Base-by-base conservation (phyloP, 2,888 invertebrate species). In the Apotomis turbidana region DNA sequence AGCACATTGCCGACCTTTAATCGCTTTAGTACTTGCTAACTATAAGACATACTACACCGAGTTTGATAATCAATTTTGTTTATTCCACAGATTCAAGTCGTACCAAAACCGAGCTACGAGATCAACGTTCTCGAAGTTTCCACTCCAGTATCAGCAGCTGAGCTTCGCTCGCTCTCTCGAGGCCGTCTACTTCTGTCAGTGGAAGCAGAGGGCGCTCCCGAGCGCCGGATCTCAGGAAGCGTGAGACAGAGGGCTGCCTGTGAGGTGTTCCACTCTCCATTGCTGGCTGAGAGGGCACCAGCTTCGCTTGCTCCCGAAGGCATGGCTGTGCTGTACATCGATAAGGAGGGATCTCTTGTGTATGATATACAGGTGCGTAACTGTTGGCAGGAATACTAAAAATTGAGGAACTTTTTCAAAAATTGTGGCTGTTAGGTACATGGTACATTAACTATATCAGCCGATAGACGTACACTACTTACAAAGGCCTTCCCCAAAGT, bases 111-210 rank as follows among this genome's bases (percentile, higher is more conserved):
- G 1, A 95, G 96, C 4, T 94, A 95, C 64, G 97, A 97, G 80
- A 85, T 97, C 60, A 97, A 97, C 84, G 93, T 96, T 9, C 93
- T 97, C 36, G 97, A 97, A 90, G 94, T 97, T 0, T 95, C 96
- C 0, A 96, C 97, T 0, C 96, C 97, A 0, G 95, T 98, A 3
- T 95, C 96, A 0, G 95, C 96, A 3, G 95, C 96, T 3, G 97
- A 97, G 83, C 89, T 98, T 44, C 94, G 97, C 4, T 94, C 96
- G 0, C 88, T 98, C 76, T 96, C 97, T 0, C 94, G 97, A 61
- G 97, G 97, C n/a, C 95, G 97, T 41, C 88, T 97, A 4, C 88
- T 95, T 27, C 90, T 98, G 9, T 95, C 95, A 0, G 90, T 97
- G 10, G 95, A 96, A 81, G 96, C 97, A 0, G 94, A 95, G 41